Base-by-base conservation (phyloP, 2,113 vertebrate genomes). In the Scolopax mira region DNA sequence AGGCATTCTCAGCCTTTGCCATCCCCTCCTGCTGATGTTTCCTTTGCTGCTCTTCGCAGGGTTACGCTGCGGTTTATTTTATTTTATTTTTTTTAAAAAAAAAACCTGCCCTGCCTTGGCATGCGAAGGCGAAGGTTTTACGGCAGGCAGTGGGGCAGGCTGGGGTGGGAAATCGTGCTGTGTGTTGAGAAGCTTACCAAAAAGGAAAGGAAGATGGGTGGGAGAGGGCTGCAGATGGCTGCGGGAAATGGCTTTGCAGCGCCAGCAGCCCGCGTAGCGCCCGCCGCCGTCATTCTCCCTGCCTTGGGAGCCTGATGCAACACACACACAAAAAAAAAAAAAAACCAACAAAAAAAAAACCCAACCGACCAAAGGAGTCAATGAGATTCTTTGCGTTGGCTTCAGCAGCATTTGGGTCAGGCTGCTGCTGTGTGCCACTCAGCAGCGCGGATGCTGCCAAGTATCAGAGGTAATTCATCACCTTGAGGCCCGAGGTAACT, bases 21-120 rank as follows among this genome's bases (percentile, higher is more conserved):
- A 14, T 42, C 85, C 80, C 93, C 81, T 84, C 61, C 92, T 62
- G 92, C 75, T 96, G 91, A 52, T 94, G 64, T 82, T 91, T 89
- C 88, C 46, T 86, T 71, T 85, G 48, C 95, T 61, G 83, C 90
- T 69, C 65, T 72, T 96, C 80, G 23, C 64, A 83, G 85, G 77
- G 83, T 72, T 88, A 17, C 1, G 62, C 89, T 96, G 88, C 88
- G 13, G 41, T 15, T 14, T 42, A 6, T 42, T 42, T 42, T 42
- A 15, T 42, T 13, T 22, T 48, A 22, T 46, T 44, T 95, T 93
- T 91, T 91, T 93, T 91, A 80, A 81, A 93, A 61, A n/a, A n/a
- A n/a, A n/a, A n/a, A n/a, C n/a, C 90, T 55, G 65, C 94, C 91
- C 90, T 81, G 69, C 78, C 86, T 71, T 81, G 73, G 83, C 69